phyloP scores from a whole-genome alignment of 2,113 vertebrate species.

The Ahaetulla prasina region DNA sequence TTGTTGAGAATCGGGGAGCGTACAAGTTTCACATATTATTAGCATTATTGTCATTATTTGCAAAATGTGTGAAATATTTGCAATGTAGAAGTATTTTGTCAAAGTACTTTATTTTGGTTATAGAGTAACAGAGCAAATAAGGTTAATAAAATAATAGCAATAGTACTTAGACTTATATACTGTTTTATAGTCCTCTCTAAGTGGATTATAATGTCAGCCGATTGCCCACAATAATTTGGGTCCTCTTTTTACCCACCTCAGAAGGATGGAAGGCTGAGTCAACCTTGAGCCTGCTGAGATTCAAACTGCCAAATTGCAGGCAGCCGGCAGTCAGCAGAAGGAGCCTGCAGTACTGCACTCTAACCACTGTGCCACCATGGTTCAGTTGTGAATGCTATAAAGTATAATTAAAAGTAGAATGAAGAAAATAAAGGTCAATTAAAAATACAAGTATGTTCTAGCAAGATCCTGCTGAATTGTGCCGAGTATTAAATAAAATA shows the following conservation, averaged over 20 bases:
- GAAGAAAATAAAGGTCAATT: neutral
- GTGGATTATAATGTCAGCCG: too few species aligned
- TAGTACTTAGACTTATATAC: too few species aligned
- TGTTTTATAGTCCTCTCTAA: too few species aligned
- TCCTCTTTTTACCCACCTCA: too few species aligned
- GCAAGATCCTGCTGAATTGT: neutral
- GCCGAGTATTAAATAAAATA: neutral
- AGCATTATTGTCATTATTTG: neutral
- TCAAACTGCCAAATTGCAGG: too few species aligned
- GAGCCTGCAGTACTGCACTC: too few species aligned
- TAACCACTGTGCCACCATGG: too few species aligned
- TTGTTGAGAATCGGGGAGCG: neutral
- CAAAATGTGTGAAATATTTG: neutral
- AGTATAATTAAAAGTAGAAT: neutral
- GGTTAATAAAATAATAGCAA: neutral
- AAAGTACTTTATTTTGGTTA: neutral
- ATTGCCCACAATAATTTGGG: too few species aligned
- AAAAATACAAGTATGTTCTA: neutral
- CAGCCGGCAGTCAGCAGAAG: too few species aligned
- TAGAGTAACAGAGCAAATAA: neutral
- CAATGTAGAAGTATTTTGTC: neutral
- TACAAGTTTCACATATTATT: neutral
- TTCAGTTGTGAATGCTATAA: neutral
- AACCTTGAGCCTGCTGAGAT: too few species aligned
- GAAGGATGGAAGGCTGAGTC: too few species aligned